Base-by-base conservation (phyloP, 1,140 invertebrate species). In the Sycophaga agraensis region DNA sequence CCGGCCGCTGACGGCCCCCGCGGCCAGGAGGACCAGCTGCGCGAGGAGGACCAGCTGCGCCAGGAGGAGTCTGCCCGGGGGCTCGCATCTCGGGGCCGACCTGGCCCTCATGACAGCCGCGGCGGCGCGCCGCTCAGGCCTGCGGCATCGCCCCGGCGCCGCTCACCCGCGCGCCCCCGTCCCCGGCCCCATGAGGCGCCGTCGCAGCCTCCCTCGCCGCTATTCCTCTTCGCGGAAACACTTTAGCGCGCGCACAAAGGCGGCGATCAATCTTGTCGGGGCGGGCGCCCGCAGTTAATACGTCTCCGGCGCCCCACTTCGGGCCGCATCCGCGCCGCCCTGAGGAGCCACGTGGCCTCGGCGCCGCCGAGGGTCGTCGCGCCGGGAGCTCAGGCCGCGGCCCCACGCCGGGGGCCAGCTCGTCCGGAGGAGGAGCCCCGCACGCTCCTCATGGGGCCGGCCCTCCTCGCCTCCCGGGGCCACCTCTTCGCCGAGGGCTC, bases 31-130 rank as follows among this genome's bases (percentile, higher is more conserved):
- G 28, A 31, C n/a, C 5, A 31, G 28, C 28, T 31, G 28, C 5
- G 5, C 4, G 28, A 11, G 28, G 26, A 31, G 39, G 65, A 77
- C 63, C 66, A 76, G 68, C 67, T 69, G 67, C 59, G 73, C 56
- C 66, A 78, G 63, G 65, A 75, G 60, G 16, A 73, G 68, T 53
- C 66, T 73, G 21, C 12, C 24, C 63, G 70, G 70, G 70, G 73
- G 70, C 76, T 77, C 73, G 77, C 78, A 80, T 80, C 70, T 78
- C 77, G 74, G 75, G 71, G 75, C 70, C 73, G 74, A 69, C 69
- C 74, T 68, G 72, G 73, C 64, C 64, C 28, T 17, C 53, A 45
- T 73, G 73, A 79, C 56, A 77, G 71, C 77, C 76, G n/a, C n/a
- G n/a, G n/a, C n/a, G n/a, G n/a, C 76, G 71, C 74, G 28, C 28